A percentile compares a stretch with the other conserved stretches of the same genome.
phyloP scores from a whole-genome alignment of 2,113 vertebrate species.

The Macaca nemestrina region DNA sequence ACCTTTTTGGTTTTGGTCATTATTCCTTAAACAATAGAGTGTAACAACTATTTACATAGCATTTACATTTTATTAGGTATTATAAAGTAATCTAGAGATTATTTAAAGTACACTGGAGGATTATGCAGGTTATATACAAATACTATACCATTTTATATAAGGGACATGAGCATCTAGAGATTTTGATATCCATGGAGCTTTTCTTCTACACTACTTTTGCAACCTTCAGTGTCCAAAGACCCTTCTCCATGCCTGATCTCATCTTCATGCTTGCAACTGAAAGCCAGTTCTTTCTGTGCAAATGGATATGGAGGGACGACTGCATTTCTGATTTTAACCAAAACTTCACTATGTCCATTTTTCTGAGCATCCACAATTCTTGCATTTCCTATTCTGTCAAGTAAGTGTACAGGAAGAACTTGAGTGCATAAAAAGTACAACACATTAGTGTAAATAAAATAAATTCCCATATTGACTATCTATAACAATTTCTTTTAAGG shows the following conservation, averaged over 20 bases:
- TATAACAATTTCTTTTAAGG: background rate
- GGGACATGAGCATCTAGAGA: background rate
- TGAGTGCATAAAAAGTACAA: background rate
- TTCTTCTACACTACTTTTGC: background rate
- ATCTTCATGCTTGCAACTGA: background rate
- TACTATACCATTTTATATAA: background rate
- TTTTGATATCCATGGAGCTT: background rate
- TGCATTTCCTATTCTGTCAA: background rate
- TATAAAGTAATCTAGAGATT: background rate
- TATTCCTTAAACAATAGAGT: background rate
- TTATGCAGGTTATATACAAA: background rate
- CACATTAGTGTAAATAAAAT: background rate
- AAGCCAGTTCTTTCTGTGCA: background rate
- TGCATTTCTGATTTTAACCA: background rate
- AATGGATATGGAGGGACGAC: background rate
- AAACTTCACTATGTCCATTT: conserved; percentile 4
- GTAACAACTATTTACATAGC: background rate
- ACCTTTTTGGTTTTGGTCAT: background rate
- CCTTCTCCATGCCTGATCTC: background rate
- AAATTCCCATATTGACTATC: background rate
- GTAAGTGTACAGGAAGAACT: background rate
- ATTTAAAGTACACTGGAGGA: background rate
- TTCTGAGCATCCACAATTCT: background rate
- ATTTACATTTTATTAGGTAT: background rate
- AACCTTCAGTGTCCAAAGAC: background rate